phyloP scores from a whole-genome alignment of 1,140 invertebrate genomes.

The Neoseiulus cucumeris region DNA sequence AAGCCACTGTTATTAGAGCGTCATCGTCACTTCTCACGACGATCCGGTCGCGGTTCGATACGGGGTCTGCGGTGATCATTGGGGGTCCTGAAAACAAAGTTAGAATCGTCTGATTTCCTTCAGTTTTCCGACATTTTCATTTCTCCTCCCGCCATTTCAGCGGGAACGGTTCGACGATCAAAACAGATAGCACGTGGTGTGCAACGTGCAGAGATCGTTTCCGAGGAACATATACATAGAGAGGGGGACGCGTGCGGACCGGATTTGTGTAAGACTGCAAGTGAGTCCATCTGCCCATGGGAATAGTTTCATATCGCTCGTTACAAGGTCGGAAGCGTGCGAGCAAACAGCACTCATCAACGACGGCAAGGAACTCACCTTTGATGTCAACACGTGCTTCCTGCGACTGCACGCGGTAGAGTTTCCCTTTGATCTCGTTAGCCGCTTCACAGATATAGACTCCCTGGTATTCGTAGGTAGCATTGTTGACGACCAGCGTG shows the following conservation, averaged over 20 bases:
- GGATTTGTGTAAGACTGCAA: too few species aligned
- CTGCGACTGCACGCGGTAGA: slow-evolving; percentile 16
- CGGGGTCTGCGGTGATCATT: slow-evolving; percentile 16
- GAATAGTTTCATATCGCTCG: too few species aligned
- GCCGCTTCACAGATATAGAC: slow-evolving; percentile 20
- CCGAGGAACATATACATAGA: too few species aligned
- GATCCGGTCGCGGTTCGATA: slow-evolving; percentile 14
- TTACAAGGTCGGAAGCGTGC: too few species aligned
- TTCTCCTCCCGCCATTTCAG: neutral
- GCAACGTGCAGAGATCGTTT: neutral
- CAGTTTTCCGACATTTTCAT: neutral
- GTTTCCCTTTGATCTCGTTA: slow-evolving; percentile 18
- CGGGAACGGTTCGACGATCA: neutral
- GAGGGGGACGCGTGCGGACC: too few species aligned
- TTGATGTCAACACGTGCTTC: slow-evolving; percentile 20
- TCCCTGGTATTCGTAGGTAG: slow-evolving; percentile 19
- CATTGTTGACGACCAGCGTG: slow-evolving; percentile 15
- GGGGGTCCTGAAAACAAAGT: slow-evolving; percentile 13
- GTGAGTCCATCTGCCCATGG: too few species aligned
- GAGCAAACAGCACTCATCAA: too few species aligned
- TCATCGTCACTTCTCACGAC: slow-evolving; percentile 19
- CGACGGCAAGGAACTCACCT: slow-evolving; percentile 10
- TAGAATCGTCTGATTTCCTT: neutral
- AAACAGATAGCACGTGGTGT: neutral
- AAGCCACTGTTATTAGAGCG: slow-evolving; percentile 17